Evolutionary conservation across 2,113 vertebrate genomes (phyloP), one percentile per base, ranked within the genome.

Genomic region (Puffinus mauretanicus): DNA sequence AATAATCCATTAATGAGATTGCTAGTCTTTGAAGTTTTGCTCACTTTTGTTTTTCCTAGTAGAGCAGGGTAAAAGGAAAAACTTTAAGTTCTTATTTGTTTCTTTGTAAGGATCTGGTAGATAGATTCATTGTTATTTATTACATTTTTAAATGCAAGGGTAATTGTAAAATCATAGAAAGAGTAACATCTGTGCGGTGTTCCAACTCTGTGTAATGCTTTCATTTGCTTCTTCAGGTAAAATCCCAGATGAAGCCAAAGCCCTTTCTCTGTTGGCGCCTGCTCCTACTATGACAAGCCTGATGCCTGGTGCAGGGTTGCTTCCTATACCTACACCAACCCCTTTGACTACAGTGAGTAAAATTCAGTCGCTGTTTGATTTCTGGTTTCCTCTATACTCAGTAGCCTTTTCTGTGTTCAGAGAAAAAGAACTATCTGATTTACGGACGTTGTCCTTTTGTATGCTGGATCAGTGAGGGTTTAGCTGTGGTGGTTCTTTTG

Each of bases 241-340:
- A 98, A 99, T 99, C 90, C 99, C 99, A 90, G 99, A 99, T 97
- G 99, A 99, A 98, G 98, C 99, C 96, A 99, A 99, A 98, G 99
- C 99, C 65, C 98, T 99, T 55, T 99, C 99, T 58, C 98, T 99
- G 2, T 97, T 99, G 98, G 99, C 99, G 9, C 99, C 99, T 90
- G 98, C 98, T 94, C 92, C 99, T 93, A 98, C 99, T 54, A 98
- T 98, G 75, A 98, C 99, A 95, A 99, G 98, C 94, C 96, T 99
- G 98, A 99, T 99, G 96, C 98, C 99, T 64, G 99, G 99, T 89
- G 99, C 98, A 97, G 99, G 99, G 49, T 97, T 99, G 97, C 98
- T 99, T 89, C 99, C 99, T 36, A 99, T 99, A 86, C 99, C 99
- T 16, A 98, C 98, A 18, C 98, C 99, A 69, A 95, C 98, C 13